Evolutionary conservation across 2,888 invertebrate species (phyloP), one percentile per base, ranked within the genome.

Genomic region (Conus canariensis): DNA sequence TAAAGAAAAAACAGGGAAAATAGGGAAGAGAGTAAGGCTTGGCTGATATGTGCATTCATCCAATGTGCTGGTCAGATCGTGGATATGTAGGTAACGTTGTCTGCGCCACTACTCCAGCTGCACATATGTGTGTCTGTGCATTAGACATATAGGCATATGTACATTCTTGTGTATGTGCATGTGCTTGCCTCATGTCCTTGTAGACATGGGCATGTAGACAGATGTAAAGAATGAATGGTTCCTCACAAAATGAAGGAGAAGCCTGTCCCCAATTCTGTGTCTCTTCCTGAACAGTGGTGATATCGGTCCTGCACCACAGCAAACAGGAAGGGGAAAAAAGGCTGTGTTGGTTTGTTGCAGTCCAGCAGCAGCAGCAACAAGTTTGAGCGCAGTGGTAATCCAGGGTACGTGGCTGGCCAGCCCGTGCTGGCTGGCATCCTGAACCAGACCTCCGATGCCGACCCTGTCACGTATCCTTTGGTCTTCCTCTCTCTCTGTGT

Each of bases 341-440:
- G 45, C 45, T 45, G 45, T 45, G 45, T 45, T 45, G 45, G 45
- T 14, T 22, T 67, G 64, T 86, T 86, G 25, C 86, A 86, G 86
- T 67, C 86, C 10, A 22, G 64, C 19, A 67, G 30, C 30, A 19
- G n/a, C 9, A 56, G 25, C 45, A 19, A 14, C 30, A 16, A 14
- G n/a, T 92, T 94, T 83, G 85, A 91, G n/a, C 93, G 97, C 25
- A 98, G 98, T 96, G 98, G 98, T 5, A 98, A 97, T 95, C 98
- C 98, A 1, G 98, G 98, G 6, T 98, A 98, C 94, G 94, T 97
- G 10, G 93, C 96, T 7, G 97, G 97, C 12, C 97, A 97, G 93
- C 98, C 98, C 0, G 96, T 98, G 67, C 95, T 97, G 91, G 96
- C 97, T 89, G 97, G 97, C 22, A 95, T 92, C 12, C 90, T 93